A percentile compares a stretch with the other conserved stretches of the same genome.
These are phyloP conservation scores for Minunthozetes semirufus DNA, from an alignment of 2,888 invertebrate species.

Conservation along the genomic window DNA sequence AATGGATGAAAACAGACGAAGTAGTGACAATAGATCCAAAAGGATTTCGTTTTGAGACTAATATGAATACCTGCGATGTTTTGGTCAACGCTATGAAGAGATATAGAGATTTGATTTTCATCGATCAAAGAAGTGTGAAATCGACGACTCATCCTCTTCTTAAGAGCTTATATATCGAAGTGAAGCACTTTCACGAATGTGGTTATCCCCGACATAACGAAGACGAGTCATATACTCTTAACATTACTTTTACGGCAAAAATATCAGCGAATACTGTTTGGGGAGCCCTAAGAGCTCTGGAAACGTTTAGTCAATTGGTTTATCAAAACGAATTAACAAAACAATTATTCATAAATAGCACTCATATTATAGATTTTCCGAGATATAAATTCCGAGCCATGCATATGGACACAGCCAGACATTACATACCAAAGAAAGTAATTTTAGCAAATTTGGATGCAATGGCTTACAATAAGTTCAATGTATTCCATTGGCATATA, in stretches of 20 bases:
- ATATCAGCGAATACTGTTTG: conserved; percentile 41
- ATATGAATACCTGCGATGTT: conserved; percentile 44
- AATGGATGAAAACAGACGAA: conserved; percentile 39
- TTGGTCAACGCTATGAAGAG: conserved; percentile 45
- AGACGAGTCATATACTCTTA: conserved; percentile 48
- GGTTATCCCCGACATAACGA: conserved; percentile 42
- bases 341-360: conserved; percentile 55
- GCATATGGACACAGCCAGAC: conserved; percentile 77
- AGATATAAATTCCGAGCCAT: conserved; percentile 72
- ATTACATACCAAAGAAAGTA: conserved; percentile 64
- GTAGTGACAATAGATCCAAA: conserved; percentile 38
- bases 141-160: conserved; percentile 53
- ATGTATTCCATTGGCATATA: conserved; percentile 92
- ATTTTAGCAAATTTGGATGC: conserved; percentile 61
- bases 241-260: conserved; percentile 27
- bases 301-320: conserved; percentile 74
- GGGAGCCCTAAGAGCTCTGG: conserved; percentile 55
- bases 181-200: conserved; percentile 37
- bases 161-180: conserved; percentile 33
- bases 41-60: conserved; percentile 31
- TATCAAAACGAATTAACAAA: conserved; percentile 44
- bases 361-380: conserved; percentile 67
- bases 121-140: conserved; percentile 55
- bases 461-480: conserved; percentile 84
- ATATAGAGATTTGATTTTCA: conserved; percentile 41